Conservation (phyloP, 2,888 invertebrate genomes). For the Agrotis segetum region DNA sequence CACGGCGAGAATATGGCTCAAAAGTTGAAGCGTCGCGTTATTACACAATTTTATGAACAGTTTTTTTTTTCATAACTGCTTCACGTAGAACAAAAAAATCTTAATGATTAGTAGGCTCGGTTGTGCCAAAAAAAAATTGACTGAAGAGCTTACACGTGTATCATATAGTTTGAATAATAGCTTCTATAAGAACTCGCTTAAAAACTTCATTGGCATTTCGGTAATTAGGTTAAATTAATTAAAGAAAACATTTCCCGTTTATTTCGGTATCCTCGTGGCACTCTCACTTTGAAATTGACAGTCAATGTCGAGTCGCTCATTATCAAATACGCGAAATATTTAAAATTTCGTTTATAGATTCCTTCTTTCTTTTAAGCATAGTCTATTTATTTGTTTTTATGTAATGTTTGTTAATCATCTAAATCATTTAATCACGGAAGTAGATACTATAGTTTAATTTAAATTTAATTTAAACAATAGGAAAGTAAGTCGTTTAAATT, state of each 20-base stretch:
- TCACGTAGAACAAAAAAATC: not conserved
- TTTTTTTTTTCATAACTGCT: constrained; percentile 2
- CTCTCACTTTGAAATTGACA: constrained; percentile 54
- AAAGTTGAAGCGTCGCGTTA: not conserved
- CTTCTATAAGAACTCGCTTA: not conserved
- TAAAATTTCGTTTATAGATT: not conserved
- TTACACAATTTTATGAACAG: not conserved
- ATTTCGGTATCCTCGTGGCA: constrained; percentile 57
- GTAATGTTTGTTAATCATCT: not conserved
- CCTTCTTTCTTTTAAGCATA: constrained; percentile 26
- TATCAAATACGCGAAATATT: constrained; percentile 23
- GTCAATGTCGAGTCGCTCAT: constrained; percentile 36
- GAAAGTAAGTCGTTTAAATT: constrained; percentile 25
- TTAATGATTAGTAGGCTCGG: not conserved
- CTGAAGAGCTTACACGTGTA: constrained; percentile 3
- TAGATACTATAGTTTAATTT: constrained; percentile 1
- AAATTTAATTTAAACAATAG: constrained; percentile 19
- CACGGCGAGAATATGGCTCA: constrained; percentile 1
- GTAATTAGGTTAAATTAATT: constrained; percentile 27
- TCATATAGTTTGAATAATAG: not conserved
- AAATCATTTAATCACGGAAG: constrained; percentile 7
- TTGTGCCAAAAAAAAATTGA: constrained; percentile 11
- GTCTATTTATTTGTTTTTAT: constrained; percentile 5
- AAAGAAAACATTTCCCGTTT: constrained; percentile 35
- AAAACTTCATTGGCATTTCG: not conserved